A percentile compares a stretch with the other conserved stretches of the same genome.
Evolutionary conservation across 2,888 invertebrate species (phyloP).

Genomic region (Athalia rosae): DNA sequence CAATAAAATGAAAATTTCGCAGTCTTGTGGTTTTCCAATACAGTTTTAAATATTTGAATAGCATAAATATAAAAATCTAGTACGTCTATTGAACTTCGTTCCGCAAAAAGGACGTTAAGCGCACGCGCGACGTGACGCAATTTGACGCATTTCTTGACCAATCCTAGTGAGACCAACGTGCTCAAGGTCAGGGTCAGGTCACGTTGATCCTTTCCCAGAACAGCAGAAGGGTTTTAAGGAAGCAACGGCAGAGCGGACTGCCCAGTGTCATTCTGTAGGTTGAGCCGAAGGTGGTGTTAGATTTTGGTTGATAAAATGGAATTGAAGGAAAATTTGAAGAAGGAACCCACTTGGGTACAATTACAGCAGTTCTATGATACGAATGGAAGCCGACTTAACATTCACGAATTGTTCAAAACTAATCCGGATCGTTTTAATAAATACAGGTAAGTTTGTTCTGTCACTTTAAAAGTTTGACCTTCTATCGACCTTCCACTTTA

Average conservation of each 20-base stretch:
- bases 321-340: constrained; percentile 75
- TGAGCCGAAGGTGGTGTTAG: constrained; percentile 1
- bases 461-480: constrained; percentile 60
- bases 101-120: background rate
- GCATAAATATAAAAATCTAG: background rate
- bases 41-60: too few relatives aligned
- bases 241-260: background rate
- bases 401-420: constrained; percentile 87
- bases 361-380: constrained; percentile 84
- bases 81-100: constrained; percentile 1
- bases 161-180: background rate
- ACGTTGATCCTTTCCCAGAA: background rate
- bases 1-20: background rate
- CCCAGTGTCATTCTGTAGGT: constrained; percentile 6
- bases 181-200: constrained; percentile 35
- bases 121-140: constrained; percentile 30
- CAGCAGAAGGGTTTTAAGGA: background rate
- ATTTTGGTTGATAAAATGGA: constrained; percentile 71
- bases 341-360: constrained; percentile 84
- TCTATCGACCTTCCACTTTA: constrained; percentile 60
- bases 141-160: constrained; percentile 6
- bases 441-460: constrained; percentile 82
- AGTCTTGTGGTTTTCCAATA: too few relatives aligned
- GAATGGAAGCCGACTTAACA: constrained; percentile 85
- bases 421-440: constrained; percentile 90